Evolutionary conservation across 2,797 vertebrate genomes (phyloP), one percentile per base, ranked within the genome.

Genomic region (Phataginus tricuspis): DNA sequence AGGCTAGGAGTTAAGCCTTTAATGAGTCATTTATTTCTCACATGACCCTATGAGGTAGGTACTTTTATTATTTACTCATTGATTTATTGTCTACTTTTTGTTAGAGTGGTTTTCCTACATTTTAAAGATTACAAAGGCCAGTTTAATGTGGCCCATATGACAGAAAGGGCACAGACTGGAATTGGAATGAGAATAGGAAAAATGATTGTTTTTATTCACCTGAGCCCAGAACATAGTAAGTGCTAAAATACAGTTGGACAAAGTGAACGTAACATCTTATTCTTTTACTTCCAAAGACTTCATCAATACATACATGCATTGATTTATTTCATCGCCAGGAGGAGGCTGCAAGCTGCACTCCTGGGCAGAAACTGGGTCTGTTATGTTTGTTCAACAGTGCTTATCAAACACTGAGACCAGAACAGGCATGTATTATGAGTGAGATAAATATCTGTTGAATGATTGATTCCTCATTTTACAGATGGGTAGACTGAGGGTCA

Each of bases 231-330:
- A 90, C 21, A 39, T 4, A 63, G 42, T n/a, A 66, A 71, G 53
- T 21, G 23, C 90, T 80, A 42, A 63, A 93, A 85, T 86, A 80
- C 37, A 75, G 42, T 42, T 37, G 31, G 19, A 45, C 14, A 5
- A 18, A 7, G 45, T 90, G 68, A 87, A 82, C 83, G 37, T 31
- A 64, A 19, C 42, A 78, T 51, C 29, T 57, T 69, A 18, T 6
- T 57, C 27, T 72, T 91, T 88, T 68, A 75, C n/a, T 93, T 87
- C 55, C 59, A 64, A 97, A 74, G 29, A 6, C 31, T 66, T 78
- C 42, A 55, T 71, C 31, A 29, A 21, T 77, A 61, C 16, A 4
- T 29, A 51, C 13, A 39, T 45, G 71, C 64, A 34, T 10, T 42
- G 66, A 69, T 31, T 93, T 10, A 1, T 53, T 75, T 45, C 9